Percentiles rank a stretch among this genome's conserved stretches.
These are phyloP conservation scores for Macaria liturata DNA, from an alignment of 2,888 invertebrate genomes.

Conservation along the genomic window DNA sequence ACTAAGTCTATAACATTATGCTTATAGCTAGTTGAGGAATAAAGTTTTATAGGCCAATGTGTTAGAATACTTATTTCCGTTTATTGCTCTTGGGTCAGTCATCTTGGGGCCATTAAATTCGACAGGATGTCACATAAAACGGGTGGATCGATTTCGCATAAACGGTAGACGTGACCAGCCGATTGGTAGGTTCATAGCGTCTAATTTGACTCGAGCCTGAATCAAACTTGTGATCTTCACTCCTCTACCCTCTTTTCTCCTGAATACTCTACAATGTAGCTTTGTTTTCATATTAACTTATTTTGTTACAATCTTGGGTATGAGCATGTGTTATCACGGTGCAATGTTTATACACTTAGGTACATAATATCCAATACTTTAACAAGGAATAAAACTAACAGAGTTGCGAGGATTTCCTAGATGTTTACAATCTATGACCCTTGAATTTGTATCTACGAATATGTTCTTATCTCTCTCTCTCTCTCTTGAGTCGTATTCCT, in stretches of 20 bases:
- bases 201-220: conserved; percentile 59
- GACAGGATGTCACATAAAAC: conserved; percentile 79
- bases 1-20: conserved; percentile 6
- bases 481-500: no score
- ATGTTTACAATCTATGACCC: no score
- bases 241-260: background rate
- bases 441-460: no score
- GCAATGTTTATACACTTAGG: no score
- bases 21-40: conserved; percentile 53
- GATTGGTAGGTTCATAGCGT: conserved; percentile 58
- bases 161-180: conserved; percentile 77
- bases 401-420: no score
- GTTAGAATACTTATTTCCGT: conserved; percentile 77
- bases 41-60: conserved; percentile 74
- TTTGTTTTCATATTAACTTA: no score
- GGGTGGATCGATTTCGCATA: conserved; percentile 80
- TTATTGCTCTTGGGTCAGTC: conserved; percentile 78
- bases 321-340: no score
- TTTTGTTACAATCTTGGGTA: no score
- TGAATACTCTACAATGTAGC: no score
- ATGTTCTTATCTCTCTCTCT: no score
- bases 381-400: no score
- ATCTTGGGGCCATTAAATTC: conserved; percentile 77
- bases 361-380: no score
- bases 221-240: conserved; percentile 11